Percentiles rank a stretch among this genome's conserved stretches.
phyloP scores from a whole-genome alignment of 1,140 invertebrate genomes.

The Cardiocondyla obscurior region DNA sequence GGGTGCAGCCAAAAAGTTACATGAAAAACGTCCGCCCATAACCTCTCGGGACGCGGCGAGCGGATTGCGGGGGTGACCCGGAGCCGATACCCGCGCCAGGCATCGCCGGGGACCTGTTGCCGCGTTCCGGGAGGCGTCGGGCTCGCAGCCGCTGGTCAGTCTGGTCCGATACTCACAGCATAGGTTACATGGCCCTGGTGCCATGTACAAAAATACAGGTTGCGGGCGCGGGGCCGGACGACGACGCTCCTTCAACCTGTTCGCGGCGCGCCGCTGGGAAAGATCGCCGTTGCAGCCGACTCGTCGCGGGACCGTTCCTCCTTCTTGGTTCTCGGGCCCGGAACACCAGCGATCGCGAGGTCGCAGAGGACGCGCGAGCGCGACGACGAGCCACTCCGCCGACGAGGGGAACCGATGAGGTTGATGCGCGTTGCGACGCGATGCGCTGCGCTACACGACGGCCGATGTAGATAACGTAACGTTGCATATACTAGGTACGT shows the following conservation, averaged over 20 bases:
- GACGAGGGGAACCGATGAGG: neutral
- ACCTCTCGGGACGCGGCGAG: conserved; percentile 46
- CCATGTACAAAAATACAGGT: conserved; percentile 49
- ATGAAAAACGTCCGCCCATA: conserved; percentile 33
- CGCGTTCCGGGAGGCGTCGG: neutral
- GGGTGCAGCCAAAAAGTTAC: conserved; percentile 57
- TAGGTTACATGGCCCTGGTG: conserved; percentile 63
- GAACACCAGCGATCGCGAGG: too few species aligned
- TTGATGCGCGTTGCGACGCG: too few species aligned
- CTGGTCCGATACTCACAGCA: conserved; percentile 65
- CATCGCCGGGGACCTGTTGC: neutral
- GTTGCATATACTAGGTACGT: too few species aligned
- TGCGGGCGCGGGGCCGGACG: neutral
- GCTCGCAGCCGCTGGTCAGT: neutral
- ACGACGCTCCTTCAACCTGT: conserved; percentile 15
- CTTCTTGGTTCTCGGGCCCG: neutral
- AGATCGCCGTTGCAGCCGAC: neutral
- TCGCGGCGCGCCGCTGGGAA: neutral
- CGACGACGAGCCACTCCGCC: neutral
- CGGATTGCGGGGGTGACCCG: neutral
- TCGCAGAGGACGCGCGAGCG: neutral
- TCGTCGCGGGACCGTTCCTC: neutral
- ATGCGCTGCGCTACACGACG: neutral
- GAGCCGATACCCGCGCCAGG: neutral
- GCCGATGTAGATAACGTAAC: conserved; percentile 34